Conservation (phyloP, 35 echinoderm and acorn worm species). For the Hemicentrotus pulcherrimus region DNA sequence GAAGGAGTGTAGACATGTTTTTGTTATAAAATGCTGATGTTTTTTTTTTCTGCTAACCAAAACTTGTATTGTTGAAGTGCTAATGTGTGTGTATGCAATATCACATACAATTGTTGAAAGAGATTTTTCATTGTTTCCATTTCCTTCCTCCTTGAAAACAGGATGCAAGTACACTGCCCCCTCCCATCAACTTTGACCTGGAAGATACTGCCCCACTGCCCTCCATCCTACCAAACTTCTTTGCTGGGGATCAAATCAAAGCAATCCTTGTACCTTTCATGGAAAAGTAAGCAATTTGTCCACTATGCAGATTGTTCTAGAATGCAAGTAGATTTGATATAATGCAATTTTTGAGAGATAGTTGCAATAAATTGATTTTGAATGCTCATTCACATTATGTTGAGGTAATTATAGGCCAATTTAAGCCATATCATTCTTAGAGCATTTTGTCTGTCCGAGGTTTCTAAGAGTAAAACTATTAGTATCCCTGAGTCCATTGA, state of each 20-base stretch:
- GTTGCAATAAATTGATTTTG: no score
- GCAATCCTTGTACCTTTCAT: constrained; percentile 50
- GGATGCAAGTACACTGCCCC: constrained; percentile 62
- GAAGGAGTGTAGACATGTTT: no score
- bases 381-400: not conserved
- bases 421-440: not conserved
- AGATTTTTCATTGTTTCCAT: not conserved
- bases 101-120: not conserved
- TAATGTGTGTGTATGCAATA: not conserved
- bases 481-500: no score
- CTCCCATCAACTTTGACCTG: constrained; percentile 66
- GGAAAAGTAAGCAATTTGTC: constrained; percentile 49
- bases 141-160: not conserved
- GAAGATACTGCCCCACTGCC: constrained; percentile 55
- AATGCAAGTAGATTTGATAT: not conserved
- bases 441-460: not conserved
- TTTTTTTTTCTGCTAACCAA: no score
- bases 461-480: no score
- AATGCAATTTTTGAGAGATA: not conserved
- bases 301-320: not conserved
- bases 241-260: constrained; percentile 50
- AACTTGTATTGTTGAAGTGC: no score
- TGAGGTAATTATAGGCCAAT: not conserved
- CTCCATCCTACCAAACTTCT: constrained; percentile 53
- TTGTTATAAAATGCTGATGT: no score